Evolutionary conservation across 2,797 vertebrate genomes (phyloP), one percentile per base, ranked within the genome.

Genomic region (Spizella passerina): DNA sequence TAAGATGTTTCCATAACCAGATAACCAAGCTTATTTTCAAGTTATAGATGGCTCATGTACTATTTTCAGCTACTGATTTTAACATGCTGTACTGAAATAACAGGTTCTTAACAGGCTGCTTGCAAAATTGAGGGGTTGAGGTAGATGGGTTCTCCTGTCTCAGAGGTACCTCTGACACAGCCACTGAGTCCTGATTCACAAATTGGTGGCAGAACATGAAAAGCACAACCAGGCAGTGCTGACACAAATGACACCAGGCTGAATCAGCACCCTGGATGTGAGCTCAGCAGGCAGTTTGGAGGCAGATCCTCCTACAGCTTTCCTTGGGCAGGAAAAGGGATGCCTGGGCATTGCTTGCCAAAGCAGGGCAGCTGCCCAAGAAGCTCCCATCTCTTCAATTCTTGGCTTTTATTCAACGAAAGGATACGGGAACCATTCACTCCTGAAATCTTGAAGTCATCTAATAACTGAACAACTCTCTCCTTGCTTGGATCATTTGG

Each of bases 371-470:
- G 27, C 49, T 55, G 39, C 56, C 56, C 68, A 72, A 75, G 14
- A n/a, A 81, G 60, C 24, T 64, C 68, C 80, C 64, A 38, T 6
- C 60, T 52, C 59, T 4, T 60, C 9, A 87, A 34, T 64, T 32
- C 53, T 65, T 41, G 14, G 39, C 22, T 81, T 38, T 77, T 34
- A 19, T 69, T 95, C 38, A 89, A 57, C 46, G 77, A 88, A 98
- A 99, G 98, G 99, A 99, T 99, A 99, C 98, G 99, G 61, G 99
- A 99, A 88, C 99, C 99, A 61, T 99, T 99, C 86, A 99, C 98
- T 82, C 99, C 99, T 41, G 99, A 99, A 91, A 99, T 99, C 97
- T 99, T 99, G 98, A 99, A 99, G 97, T 99, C 99, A 52, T 99
- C 99, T 3, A 99, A 94, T 30, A 99, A 97, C 96, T 99, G 99